Base-by-base conservation (phyloP, 2,113 vertebrate genomes). In the Quiscalus mexicanus region DNA sequence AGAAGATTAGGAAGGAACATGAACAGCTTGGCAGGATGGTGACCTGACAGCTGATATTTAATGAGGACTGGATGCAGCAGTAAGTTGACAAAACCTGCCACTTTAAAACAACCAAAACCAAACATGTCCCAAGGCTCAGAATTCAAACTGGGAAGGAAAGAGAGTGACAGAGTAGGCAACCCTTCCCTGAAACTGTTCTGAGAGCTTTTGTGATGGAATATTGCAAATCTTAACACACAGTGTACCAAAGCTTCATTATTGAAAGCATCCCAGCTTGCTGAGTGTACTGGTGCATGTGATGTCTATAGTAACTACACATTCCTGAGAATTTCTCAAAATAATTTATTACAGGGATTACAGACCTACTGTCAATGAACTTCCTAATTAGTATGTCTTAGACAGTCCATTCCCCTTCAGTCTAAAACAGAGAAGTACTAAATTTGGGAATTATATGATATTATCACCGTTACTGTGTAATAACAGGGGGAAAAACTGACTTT, bases 41-140 rank as follows among this genome's bases (percentile, higher is more conserved):
- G 90, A 49, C 21, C 33, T 96, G 71, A 86, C 56, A 88, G 79
- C 44, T 95, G 93, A 92, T 75, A 47, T 68, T 87, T 88, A 91
- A 94, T 96, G 71, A 96, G 63, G 59, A 55, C 33, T 88, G 68
- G 45, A 90, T 52, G 15, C 39, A 90, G 52, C 64, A 86, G 35
- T 63, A 81, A 93, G 64, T 78, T 81, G 93, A 92, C 39, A 81
- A 93, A 97, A 84, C 44, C 56, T 68, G 52, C 68, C 60, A 71
- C 76, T 84, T 93, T 92, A 75, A 90, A 97, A 80, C 60, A 75
- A 60, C 39, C 47, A 63, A 91, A 91, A 39, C 12, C 42, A 93
- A 93, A 80, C 41, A 88, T 14, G 49, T 59, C 37, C 60, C 1
- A 3, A 33, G 64, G 52, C 70, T 83, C 37, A 71, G n/a, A 92